Conservation (phyloP, 2,797 vertebrate genomes). For the Gephyroberyx darwinii region DNA sequence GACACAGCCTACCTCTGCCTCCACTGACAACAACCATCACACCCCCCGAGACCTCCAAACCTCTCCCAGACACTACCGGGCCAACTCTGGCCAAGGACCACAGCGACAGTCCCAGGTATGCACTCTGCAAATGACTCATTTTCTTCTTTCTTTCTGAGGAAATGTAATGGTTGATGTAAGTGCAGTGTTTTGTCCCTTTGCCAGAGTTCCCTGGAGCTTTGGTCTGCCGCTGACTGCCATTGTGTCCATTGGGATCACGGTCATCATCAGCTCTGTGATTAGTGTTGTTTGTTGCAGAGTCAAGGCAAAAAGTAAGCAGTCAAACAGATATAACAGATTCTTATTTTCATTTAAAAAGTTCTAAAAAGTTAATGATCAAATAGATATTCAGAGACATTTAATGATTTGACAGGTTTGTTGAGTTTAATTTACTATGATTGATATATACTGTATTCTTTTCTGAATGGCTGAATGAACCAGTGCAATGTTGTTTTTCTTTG, state of each 20-base stretch:
- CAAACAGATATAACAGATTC: slow-evolving; percentile 43
- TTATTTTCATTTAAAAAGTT: slow-evolving; percentile 21
- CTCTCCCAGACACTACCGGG: slow-evolving; percentile 32
- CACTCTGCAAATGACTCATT: slow-evolving; percentile 8
- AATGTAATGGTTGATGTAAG: background rate
- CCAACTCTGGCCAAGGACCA: slow-evolving; percentile 46
- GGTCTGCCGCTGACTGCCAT: slow-evolving; percentile 44
- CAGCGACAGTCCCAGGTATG: slow-evolving; percentile 53
- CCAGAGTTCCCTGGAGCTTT: slow-evolving; percentile 63
- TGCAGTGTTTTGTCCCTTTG: slow-evolving; percentile 10
- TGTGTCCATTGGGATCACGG: slow-evolving; percentile 57
- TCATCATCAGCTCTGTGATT: slow-evolving; percentile 53
- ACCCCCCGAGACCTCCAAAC: slow-evolving; percentile 23
- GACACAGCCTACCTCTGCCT: slow-evolving; percentile 36
- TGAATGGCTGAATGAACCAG: background rate
- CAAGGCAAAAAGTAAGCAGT: slow-evolving; percentile 55
- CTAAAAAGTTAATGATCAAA: background rate
- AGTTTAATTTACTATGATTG: background rate
- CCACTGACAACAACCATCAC: slow-evolving; percentile 39
- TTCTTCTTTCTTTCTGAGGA: slow-evolving; percentile 6
- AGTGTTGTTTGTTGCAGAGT: slow-evolving; percentile 57
- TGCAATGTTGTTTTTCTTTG: slow-evolving; percentile 33
- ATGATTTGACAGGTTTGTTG: background rate
- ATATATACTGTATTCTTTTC: slow-evolving; percentile 1
- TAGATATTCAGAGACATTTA: background rate